Base-by-base conservation (phyloP, 2,888 invertebrate genomes). In the Unio pictorum region DNA sequence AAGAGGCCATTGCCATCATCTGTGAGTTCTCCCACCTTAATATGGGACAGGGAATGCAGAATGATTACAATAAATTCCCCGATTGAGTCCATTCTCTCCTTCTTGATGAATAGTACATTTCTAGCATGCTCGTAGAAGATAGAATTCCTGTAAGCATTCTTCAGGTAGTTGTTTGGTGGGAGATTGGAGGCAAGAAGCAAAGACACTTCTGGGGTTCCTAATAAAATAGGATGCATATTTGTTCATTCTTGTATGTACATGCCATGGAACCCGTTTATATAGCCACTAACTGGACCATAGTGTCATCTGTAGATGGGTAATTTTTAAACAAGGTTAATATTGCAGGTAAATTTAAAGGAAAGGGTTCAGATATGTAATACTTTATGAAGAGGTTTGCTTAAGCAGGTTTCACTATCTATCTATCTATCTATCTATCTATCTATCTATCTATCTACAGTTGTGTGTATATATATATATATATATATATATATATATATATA, bases 61-160 rank as follows among this genome's bases (percentile, higher is more conserved):
- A 89, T 80, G 23, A 89, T 82, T 61, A 89, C 81, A 17, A 86
- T 82, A 79, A 89, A 89, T 76, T 89, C 88, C 66, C 89, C 89
- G 56, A 89, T 86, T 23, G 86, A 87, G 61, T 88, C 86, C 75
- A 89, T 79, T 66, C 89, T 75, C 75, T 89, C 88, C 55, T 79
- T 76, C 15, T 88, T 76, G 45, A 89, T 80, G 75, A 88, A 89
- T 71, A 89, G 74, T 55, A 88, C 84, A 60, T 84, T 84, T 57
- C 78, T 68, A 11, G 83, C 81, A 70, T 87, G 82, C 75, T 88
- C 83, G 72, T 86, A 89, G 73, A 80, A 84, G 68, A 89, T 75
- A 34, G 88, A 88, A 72, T 88, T 83, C 45, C 88, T 76, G 79
- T 84, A 86, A 18, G 85, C 84, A 75, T 89, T 89, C 28, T 79